Evolutionary conservation across 2,888 invertebrate species (phyloP), one percentile per base, ranked within the genome.

Genomic region (Ennomos fuscantarius): DNA sequence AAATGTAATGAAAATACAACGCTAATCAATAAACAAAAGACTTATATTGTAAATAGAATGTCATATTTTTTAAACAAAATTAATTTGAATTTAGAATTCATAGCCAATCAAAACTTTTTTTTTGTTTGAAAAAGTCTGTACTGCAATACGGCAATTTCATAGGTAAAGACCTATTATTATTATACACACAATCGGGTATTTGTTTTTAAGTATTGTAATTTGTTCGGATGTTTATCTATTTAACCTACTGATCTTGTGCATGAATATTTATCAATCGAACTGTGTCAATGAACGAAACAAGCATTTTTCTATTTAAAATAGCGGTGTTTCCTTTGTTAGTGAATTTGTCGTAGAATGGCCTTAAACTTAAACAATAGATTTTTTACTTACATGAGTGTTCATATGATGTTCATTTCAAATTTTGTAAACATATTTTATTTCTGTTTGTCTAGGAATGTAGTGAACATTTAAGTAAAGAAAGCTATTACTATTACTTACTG

Each of bases 191-290:
- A 24, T 24, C 24, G 33, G 41, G n/a, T 35, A 13, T 36, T 33
- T 32, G 11, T 35, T n/a, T n/a, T n/a, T 46, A 12, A 11, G 2
- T 41, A 47, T 48, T 47, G 31, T 42, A 48, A 48, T 54, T 37
- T 37, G 32, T 13, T 34, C 35, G 47, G 42, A 36, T 39, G 13
- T 53, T 39, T 37, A 55, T 49, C 24, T 55, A 31, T 24, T 41
- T 55, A 45, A 50, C 50, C 50, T 44, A 45, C 41, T 55, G 55
- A 50, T 35, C 32, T 15, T 35, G 11, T 36, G 42, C 33, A 55
- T 55, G 44, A 55, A 50, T 55, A 55, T 55, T 49, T 49, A 49
- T 34, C 24, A 10, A 34, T 39, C 11, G 8, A 49, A 40, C 44
- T 49, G 49, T 55, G 48, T 34, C 39, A 48, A 35, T 41, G 40